Percentiles rank a stretch among this genome's conserved stretches.
Conservation (phyloP, 1,140 invertebrate species). For the Listronotus oregonensis region DNA sequence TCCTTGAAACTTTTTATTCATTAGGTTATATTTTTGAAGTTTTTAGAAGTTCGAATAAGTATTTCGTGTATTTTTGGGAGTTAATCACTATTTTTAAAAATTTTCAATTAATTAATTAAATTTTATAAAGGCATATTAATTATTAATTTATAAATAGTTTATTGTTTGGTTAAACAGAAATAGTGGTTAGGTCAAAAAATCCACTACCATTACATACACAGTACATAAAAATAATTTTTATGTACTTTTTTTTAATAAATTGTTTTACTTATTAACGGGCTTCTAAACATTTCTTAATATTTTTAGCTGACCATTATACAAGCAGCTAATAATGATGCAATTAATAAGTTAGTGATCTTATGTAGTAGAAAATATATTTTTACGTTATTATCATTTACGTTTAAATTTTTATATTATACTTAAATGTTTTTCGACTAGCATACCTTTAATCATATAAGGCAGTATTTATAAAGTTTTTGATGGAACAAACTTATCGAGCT, state of each 20-base stretch:
- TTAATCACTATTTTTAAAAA: no score
- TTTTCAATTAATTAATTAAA: no score
- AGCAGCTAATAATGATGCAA: conserved; percentile 6
- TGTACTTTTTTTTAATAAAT: background rate
- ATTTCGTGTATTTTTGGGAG: no score
- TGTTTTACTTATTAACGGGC: background rate
- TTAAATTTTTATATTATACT: conserved; percentile 2
- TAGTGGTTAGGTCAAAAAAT: no score
- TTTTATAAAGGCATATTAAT: no score
- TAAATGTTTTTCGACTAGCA: conserved; percentile 10
- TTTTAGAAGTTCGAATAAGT: no score
- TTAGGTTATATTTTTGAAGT: no score
- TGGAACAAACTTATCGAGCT: conserved; percentile 11
- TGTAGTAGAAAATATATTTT: conserved; percentile 19
- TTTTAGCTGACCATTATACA: conserved; percentile 6
- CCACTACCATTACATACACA: background rate
- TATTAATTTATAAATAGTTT: no score
- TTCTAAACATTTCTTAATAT: background rate
- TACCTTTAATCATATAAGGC: conserved; percentile 10
- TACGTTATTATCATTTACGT: conserved; percentile 5
- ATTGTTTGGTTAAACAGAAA: no score
- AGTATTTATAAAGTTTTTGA: conserved; percentile 7
- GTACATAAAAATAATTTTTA: background rate
- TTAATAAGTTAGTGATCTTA: conserved; percentile 12
- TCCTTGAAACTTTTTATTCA: no score